These are phyloP conservation scores for Timema podura DNA, from an alignment of 2,888 invertebrate species.

Conservation along the genomic window DNA sequence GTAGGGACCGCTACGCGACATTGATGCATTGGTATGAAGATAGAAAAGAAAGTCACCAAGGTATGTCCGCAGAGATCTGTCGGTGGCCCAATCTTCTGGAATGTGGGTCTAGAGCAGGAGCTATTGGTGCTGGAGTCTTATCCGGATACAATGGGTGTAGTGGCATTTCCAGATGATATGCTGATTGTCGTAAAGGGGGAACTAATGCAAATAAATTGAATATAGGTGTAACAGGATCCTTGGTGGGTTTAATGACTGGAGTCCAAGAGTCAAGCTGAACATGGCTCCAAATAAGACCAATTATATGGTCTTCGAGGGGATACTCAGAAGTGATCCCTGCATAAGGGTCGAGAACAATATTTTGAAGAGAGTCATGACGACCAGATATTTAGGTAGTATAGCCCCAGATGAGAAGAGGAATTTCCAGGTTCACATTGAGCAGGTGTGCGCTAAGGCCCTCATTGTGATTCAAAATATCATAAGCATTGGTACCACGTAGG, in stretches of 20 bases:
- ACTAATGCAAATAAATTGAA: not conserved
- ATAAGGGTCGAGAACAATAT: not conserved
- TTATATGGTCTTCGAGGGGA: not conserved
- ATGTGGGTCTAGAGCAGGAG: not conserved
- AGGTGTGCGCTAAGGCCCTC: not conserved
- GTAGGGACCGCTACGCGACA: not conserved
- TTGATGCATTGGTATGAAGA: not conserved
- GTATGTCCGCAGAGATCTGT: not conserved
- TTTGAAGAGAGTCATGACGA: not conserved
- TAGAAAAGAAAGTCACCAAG: not conserved
- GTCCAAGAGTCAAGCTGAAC: not conserved
- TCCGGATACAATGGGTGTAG: not conserved
- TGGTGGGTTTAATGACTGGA: not conserved
- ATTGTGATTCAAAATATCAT: not conserved
- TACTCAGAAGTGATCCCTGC: not conserved
- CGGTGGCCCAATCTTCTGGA: not conserved
- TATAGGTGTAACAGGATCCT: not conserved
- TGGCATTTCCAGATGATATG: not conserved
- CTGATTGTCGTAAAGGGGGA: not conserved
- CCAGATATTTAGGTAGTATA: not conserved
- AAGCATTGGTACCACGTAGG: not conserved
- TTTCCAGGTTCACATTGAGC: not conserved
- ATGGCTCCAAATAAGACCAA: not conserved
- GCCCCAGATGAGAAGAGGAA: not conserved
- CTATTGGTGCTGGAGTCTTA: not conserved